Evolutionary conservation across 2,113 vertebrate genomes (phyloP), one percentile per base, ranked within the genome.

Genomic region (Triplophysa rosa): DNA sequence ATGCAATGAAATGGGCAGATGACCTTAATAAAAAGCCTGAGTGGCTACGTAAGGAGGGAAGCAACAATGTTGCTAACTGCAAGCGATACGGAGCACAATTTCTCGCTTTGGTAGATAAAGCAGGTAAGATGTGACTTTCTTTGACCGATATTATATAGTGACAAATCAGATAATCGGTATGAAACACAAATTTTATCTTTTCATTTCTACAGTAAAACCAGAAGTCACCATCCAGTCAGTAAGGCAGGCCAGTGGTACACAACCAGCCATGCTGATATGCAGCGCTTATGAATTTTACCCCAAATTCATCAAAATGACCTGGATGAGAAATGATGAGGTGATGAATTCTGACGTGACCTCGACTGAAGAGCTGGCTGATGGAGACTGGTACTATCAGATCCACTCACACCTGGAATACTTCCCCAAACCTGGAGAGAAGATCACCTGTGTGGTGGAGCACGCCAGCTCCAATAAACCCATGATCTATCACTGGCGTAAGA

Each of bases 201-300:
- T 14, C 10, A 14, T 2, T 14, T 33, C 16, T n/a, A 26, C 56
- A 86, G 85, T 66, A 23, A 13, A 78, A 54, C 81, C 83, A 3
- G 23, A 52, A 33, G 67, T 85, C 0, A 2, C 23, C 14, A 56
- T 87, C 9, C 64, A 0, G 16, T 65, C 58, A 17, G 42, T 1
- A 2, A 45, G 26, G 9, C 2, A 64, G 2, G 13, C 52, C 37
- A 65, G 24, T 56, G 19, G 2, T 5, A 64, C 37, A 5, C 77
- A 84, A 16, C 26, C 68, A 16, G 64, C 68, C 0, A 21, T 83
- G 24, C 76, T 87, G 61, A 24, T 68, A 8, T 87, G 85, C 79
- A 87, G 85, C n/a, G 85, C 79, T 0, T 81, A 81, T 63, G 58
- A 84, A 67, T 86, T 84, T 67, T 84, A 77, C 79, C 83, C 85